Base-by-base conservation (phyloP, 2,113 vertebrate species). In the Sander vitreus region DNA sequence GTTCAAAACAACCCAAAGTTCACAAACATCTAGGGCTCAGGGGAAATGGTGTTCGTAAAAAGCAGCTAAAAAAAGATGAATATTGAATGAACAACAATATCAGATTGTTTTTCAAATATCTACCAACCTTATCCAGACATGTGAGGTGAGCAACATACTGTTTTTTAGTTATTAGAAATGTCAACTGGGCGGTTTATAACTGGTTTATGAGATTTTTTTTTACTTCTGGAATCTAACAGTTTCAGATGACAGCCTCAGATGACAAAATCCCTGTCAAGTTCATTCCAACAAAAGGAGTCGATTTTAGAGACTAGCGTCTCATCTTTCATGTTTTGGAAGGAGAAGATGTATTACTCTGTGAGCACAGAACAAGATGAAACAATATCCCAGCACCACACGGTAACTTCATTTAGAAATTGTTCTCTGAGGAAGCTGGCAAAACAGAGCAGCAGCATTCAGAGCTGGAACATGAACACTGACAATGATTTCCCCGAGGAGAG, bases 401-500 rank as follows among this genome's bases (percentile, higher is more conserved):
- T 83, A 74, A 77, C 86, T 86, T 79, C 60, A 59, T 90, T 86
- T 71, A 58, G 25, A 62, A 43, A 59, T 18, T n/a, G 73, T 73
- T 87, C 64, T 80, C 51, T 16, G 67, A 70, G 30, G 67, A 54
- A 21, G 81, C 59, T 8, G 53, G 45, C 58, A 66, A 11, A 66
- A 11, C 73, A 14, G 14, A 85, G 81, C 79, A 64, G 83, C 86
- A 4, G 59, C 2, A 65, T 80, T 85, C 81, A 65, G 62, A 79
- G 80, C 77, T 43, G 71, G 53, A 89, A 71, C 87, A 66, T 36
- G 60, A 67, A 48, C 54, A 4, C 48, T 39, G 76, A 60, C 84
- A 18, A 19, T 88, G 86, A 92, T 90, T 88, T 92, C 88, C 89
- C 88, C 0, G 8, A 85, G 76, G 86, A 87, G 18, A 1, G 45